A percentile compares a stretch with the other conserved stretches of the same genome.
Evolutionary conservation across 2,888 invertebrate species (phyloP).

Genomic region (Pachliopta kotzebuea): DNA sequence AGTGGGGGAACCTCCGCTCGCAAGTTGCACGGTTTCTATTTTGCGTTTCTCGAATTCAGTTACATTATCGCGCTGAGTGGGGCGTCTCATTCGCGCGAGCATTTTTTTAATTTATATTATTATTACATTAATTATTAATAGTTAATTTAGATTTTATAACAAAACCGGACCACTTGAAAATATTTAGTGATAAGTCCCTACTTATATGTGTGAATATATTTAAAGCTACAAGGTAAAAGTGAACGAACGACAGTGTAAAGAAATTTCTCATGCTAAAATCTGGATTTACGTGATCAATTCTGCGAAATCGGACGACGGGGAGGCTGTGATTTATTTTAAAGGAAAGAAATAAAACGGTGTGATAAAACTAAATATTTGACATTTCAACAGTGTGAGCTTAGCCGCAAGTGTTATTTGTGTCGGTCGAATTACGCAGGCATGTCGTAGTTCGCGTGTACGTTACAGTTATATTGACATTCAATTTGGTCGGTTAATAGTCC

Average conservation of each 20-base stretch:
- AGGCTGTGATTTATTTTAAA: slow-evolving; percentile 56
- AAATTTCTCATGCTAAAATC: slow-evolving; percentile 48
- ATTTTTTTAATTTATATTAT: slow-evolving; percentile 60
- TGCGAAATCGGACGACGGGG: slow-evolving; percentile 45
- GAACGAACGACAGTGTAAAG: slow-evolving; percentile 56
- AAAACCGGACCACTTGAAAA: slow-evolving; percentile 42
- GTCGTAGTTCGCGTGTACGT: slow-evolving; percentile 37
- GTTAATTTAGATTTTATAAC: slow-evolving; percentile 54
- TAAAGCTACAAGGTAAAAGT: slow-evolving; percentile 49
- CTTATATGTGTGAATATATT: slow-evolving; percentile 22
- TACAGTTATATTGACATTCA: slow-evolving; percentile 45
- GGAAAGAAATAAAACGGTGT: slow-evolving; percentile 46
- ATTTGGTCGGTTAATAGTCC: slow-evolving; percentile 43
- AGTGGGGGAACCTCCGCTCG: slow-evolving; percentile 70
- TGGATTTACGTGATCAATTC: slow-evolving; percentile 56
- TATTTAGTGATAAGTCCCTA: slow-evolving; percentile 55
- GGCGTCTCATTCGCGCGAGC: slow-evolving; percentile 59
- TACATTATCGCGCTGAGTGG: slow-evolving; percentile 68
- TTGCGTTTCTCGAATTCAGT: slow-evolving; percentile 77
- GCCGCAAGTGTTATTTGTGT: slow-evolving; percentile 50
- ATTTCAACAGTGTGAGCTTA: slow-evolving; percentile 60
- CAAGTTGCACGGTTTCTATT: slow-evolving; percentile 77
- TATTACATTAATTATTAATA: slow-evolving; percentile 52
- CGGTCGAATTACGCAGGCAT: slow-evolving; percentile 46
- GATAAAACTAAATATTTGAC: slow-evolving; percentile 56